Conservation (phyloP, 1,140 invertebrate species). For the Aphelenchoides avenae region DNA sequence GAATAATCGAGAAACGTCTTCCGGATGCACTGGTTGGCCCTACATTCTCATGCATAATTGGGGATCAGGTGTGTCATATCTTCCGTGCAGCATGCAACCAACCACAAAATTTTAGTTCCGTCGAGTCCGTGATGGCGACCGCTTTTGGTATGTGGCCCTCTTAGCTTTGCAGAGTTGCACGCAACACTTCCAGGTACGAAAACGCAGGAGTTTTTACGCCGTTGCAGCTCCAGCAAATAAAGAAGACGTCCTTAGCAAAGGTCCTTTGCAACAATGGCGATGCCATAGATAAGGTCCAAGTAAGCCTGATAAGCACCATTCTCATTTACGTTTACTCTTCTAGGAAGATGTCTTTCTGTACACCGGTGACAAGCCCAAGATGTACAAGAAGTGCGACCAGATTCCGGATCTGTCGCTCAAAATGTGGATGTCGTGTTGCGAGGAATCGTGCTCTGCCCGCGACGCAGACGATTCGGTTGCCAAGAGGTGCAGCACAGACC, state of each 20-base stretch:
- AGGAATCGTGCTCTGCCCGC: constrained; percentile 38
- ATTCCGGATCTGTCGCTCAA: constrained; percentile 45
- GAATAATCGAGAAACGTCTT: constrained; percentile 79
- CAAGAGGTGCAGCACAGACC: not conserved
- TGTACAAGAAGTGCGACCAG: constrained; percentile 42
- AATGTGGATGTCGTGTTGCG: constrained; percentile 58
- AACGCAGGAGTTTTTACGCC: constrained; percentile 76
- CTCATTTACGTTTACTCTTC: not conserved
- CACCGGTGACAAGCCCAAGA: constrained; percentile 41
- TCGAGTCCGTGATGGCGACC: constrained; percentile 80
- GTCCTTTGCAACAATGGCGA: constrained; percentile 77
- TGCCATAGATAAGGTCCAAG: constrained; percentile 66
- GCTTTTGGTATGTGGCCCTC: constrained; percentile 61
- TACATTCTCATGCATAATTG: constrained; percentile 80
- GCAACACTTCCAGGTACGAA: constrained; percentile 77
- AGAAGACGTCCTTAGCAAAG: constrained; percentile 69
- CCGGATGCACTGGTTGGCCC: constrained; percentile 82
- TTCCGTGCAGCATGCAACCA: too few relatives aligned
- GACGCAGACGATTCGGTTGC: constrained; percentile 1
- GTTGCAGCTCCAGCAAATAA: constrained; percentile 70
- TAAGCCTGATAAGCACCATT: constrained; percentile 17
- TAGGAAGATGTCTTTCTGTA: constrained; percentile 55
- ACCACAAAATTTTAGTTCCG: too few relatives aligned
- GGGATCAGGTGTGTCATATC: too few relatives aligned
- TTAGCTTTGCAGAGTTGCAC: not conserved